Percentiles rank a stretch among this genome's conserved stretches.
Conservation (phyloP, 2,113 vertebrate genomes). For the Gasterosteus aculeatus region DNA sequence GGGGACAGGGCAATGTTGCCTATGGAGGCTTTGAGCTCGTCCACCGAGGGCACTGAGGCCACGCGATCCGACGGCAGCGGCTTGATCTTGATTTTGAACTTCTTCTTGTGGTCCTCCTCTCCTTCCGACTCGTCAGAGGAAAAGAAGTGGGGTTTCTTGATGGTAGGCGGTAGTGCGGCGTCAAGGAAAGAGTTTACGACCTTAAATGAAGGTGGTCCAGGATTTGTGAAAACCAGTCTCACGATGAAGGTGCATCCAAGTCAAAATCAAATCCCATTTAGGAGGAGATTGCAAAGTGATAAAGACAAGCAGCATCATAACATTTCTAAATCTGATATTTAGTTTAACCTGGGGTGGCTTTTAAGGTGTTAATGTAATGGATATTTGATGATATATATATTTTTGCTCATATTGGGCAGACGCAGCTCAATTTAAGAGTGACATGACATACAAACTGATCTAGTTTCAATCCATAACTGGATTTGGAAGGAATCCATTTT, state of each 20-base stretch:
- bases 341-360: background rate
- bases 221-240: background rate
- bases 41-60: conserved; percentile 84
- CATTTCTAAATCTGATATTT: conserved; percentile 6
- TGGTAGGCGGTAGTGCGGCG: conserved; percentile 73
- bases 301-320: background rate
- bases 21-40: conserved; percentile 93
- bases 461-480: background rate
- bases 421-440: background rate
- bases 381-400: background rate
- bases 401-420: background rate
- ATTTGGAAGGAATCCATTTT: background rate
- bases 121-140: conserved; percentile 96
- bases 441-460: background rate
- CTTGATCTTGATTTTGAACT: conserved; percentile 98
- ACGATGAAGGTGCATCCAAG: background rate
- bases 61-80: conserved; percentile 85
- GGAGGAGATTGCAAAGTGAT: conserved; percentile 1
- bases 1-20: conserved; percentile 96
- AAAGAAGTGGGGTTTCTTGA: conserved; percentile 93
- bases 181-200: conserved; percentile 82
- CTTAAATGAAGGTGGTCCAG: background rate
- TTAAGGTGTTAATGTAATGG: background rate
- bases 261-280: background rate
- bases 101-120: conserved; percentile 94